These are phyloP conservation scores for Crotalus viridis DNA, from an alignment of 2,113 vertebrate species.

Conservation along the genomic window DNA sequence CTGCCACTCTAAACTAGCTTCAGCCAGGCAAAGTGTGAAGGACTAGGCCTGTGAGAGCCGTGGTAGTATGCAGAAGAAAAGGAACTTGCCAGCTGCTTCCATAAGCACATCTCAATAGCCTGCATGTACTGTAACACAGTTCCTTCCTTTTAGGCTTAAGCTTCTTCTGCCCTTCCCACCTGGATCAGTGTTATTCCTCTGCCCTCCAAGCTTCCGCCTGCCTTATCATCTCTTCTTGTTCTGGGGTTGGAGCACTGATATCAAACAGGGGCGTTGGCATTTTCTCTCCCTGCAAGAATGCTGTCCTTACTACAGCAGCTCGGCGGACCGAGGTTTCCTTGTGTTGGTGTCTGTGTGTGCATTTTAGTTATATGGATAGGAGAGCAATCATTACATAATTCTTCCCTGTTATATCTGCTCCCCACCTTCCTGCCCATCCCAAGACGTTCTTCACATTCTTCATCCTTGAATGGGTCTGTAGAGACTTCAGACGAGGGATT, in stretches of 20 bases:
- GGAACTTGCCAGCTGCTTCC: not conserved
- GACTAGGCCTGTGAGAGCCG: not conserved
- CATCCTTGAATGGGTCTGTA: not conserved
- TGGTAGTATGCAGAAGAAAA: not conserved
- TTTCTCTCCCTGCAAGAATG: not conserved
- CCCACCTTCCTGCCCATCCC: not conserved
- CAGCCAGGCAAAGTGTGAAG: not conserved
- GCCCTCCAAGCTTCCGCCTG: not conserved
- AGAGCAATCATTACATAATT: not conserved
- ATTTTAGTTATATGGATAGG: not conserved
- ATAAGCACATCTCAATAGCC: no score
- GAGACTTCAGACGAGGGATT: not conserved
- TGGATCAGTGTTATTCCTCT: not conserved
- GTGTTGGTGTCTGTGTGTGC: not conserved
- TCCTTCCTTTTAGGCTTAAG: not conserved
- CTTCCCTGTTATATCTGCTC: not conserved
- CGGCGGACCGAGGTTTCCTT: not conserved
- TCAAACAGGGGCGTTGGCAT: not conserved
- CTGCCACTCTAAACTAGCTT: not conserved
- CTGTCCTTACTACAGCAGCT: not conserved
- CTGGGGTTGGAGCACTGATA: not conserved
- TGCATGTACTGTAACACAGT: no score
- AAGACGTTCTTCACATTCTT: slow-evolving; percentile 13
- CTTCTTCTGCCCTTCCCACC: not conserved
- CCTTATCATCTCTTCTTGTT: not conserved